These are phyloP conservation scores for Crax fasciolata DNA, from an alignment of 2,797 vertebrate genomes.

Conservation along the genomic window DNA sequence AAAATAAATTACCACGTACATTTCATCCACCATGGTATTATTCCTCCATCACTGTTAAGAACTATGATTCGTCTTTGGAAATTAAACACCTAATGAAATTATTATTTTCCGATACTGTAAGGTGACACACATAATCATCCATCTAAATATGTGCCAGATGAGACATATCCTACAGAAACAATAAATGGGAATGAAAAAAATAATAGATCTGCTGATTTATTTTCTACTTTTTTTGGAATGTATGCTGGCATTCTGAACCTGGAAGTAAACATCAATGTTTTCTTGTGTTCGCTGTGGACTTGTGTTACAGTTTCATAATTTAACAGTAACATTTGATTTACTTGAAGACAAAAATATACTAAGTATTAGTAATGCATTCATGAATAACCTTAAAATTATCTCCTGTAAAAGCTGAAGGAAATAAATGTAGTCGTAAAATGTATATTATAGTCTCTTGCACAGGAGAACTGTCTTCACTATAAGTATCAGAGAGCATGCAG, in stretches of 20 bases:
- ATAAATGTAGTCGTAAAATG: not conserved
- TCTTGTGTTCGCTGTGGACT: not conserved
- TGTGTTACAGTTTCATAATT: not conserved
- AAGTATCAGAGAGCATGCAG: not conserved
- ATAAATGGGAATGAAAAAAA: not conserved
- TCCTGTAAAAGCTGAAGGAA: not conserved
- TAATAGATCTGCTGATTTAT: not conserved
- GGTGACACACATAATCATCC: constrained; percentile 20
- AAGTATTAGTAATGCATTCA: constrained; percentile 36
- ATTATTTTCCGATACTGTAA: not conserved
- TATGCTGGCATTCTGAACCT: not conserved
- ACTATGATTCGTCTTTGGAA: constrained; percentile 4
- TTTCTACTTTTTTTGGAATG: not conserved
- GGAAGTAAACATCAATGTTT: not conserved
- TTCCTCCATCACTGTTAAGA: not conserved
- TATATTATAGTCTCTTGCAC: not conserved
- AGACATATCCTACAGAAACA: not conserved
- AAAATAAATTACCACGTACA: not conserved
- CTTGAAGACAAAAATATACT: constrained; percentile 7
- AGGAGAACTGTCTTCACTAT: not conserved
- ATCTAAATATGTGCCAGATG: constrained; percentile 31
- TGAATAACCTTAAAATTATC: not conserved
- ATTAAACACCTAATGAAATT: constrained; percentile 29
- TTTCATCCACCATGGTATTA: not conserved
- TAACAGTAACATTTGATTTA: not conserved